Evolutionary conservation across 2,888 invertebrate genomes (phyloP).

Genomic region (Leuctra nigra): DNA sequence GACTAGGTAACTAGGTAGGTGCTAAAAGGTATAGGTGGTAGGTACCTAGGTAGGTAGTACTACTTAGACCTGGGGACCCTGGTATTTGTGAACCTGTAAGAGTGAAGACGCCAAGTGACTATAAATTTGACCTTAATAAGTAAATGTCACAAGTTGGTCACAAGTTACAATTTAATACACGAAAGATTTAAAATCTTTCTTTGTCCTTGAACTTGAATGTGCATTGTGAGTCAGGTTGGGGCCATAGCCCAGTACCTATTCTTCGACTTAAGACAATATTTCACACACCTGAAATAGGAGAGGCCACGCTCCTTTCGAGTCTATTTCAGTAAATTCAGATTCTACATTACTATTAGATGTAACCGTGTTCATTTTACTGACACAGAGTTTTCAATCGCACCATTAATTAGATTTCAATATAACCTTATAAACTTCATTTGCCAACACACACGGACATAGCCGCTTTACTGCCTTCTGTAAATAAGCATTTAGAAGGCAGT

Average conservation of each 20-base stretch:
- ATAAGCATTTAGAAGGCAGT: no score
- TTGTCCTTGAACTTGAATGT: slow-evolving; percentile 23
- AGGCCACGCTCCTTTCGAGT: slow-evolving; percentile 62
- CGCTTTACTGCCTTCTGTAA: no score
- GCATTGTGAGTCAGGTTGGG: background rate
- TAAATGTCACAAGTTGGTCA: no score
- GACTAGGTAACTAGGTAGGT: no score
- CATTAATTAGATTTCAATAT: slow-evolving; percentile 15
- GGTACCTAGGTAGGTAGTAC: no score
- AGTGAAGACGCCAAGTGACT: no score
- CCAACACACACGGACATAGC: slow-evolving; percentile 15
- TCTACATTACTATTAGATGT: slow-evolving; percentile 47
- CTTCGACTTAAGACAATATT: background rate
- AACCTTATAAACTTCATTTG: slow-evolving; percentile 7
- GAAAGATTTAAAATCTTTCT: slow-evolving; percentile 12
- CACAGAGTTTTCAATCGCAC: slow-evolving; percentile 5
- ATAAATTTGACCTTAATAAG: no score
- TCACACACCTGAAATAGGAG: slow-evolving; percentile 59
- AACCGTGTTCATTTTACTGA: slow-evolving; percentile 25
- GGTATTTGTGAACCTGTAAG: no score
- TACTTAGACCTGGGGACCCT: no score
- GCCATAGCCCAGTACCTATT: background rate
- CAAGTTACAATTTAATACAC: slow-evolving; percentile 2
- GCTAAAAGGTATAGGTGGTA: no score
- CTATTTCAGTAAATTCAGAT: slow-evolving; percentile 65